These are phyloP conservation scores for Sarcophaga caerulescens DNA, from an alignment of 2,888 invertebrate genomes.

Conservation along the genomic window DNA sequence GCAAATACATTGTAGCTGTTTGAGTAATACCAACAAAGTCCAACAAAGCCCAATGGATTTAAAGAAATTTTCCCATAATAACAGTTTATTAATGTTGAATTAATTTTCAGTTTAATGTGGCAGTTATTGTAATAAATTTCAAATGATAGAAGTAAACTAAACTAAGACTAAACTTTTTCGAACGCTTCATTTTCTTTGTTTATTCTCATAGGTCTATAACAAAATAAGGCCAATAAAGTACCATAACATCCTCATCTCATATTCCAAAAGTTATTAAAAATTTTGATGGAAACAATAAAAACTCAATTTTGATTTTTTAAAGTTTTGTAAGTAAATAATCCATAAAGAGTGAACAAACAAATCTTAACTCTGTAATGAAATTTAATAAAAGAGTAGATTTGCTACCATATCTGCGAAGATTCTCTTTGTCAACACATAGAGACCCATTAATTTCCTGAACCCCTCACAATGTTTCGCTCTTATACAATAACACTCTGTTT, in stretches of 20 bases:
- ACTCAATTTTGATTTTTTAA: not conserved
- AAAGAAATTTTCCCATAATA: not conserved
- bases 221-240: not conserved
- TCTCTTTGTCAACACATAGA: not conserved
- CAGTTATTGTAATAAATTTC: not conserved
- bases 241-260: not conserved
- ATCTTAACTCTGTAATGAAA: not conserved
- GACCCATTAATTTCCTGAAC: not conserved
- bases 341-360: not conserved
- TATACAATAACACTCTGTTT: not conserved
- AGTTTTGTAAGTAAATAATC: not conserved
- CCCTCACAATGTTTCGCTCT: not conserved
- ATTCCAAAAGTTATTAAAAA: not conserved
- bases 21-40: not conserved
- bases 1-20: too few relatives aligned
- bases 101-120: not conserved
- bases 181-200: not conserved
- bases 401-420: not conserved
- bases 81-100: not conserved
- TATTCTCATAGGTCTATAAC: not conserved
- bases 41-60: not conserved
- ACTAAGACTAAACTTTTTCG: not conserved
- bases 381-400: constrained; percentile 21
- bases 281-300: not conserved
- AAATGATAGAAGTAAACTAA: not conserved